phyloP scores from a whole-genome alignment of 2,113 vertebrate genomes.

The Speoplatyrhinus poulsoni region DNA sequence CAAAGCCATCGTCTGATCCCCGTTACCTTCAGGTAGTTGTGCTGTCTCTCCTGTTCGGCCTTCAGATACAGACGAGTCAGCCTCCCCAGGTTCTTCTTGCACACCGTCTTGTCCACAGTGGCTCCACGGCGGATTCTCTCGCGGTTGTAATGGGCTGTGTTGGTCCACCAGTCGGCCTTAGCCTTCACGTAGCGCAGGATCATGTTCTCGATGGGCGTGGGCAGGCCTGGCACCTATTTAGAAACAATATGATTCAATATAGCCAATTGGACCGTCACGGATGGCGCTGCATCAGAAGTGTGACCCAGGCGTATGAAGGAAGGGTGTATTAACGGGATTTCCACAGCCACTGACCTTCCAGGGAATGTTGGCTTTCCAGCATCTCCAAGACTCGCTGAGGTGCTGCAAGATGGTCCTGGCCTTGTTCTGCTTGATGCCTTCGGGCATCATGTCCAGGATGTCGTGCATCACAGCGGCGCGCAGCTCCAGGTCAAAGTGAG shows the following conservation, averaged over 20 bases:
- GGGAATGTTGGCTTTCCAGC: slow-evolving; percentile 99
- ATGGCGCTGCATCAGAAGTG: too few relatives aligned
- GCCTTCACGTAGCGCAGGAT: slow-evolving; percentile 98
- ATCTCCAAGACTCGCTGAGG: slow-evolving; percentile 97
- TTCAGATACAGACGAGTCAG: slow-evolving; percentile 96
- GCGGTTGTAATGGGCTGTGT: slow-evolving; percentile 97
- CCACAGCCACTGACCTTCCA: slow-evolving; percentile 86
- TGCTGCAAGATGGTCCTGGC: slow-evolving; percentile 98
- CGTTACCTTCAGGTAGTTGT: slow-evolving; percentile 96
- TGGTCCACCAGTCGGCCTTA: slow-evolving; percentile 99
- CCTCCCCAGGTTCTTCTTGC: slow-evolving; percentile 97
- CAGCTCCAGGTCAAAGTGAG: slow-evolving; percentile 97
- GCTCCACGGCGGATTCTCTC: slow-evolving; percentile 97
- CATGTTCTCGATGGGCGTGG: slow-evolving; percentile 99
- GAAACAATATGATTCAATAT: neutral
- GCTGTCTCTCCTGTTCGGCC: slow-evolving; percentile 97
- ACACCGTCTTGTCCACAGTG: slow-evolving; percentile 98
- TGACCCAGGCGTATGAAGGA: too few relatives aligned
- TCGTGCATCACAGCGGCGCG: slow-evolving; percentile 99
- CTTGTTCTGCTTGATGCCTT: slow-evolving; percentile 99
- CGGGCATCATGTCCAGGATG: slow-evolving; percentile 99
- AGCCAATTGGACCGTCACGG: too few relatives aligned
- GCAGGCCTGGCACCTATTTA: slow-evolving; percentile 90
- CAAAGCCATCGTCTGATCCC: neutral
- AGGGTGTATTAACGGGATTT: neutral